phyloP scores from a whole-genome alignment of 2,113 vertebrate species.

The Colistium nudipinnis region DNA sequence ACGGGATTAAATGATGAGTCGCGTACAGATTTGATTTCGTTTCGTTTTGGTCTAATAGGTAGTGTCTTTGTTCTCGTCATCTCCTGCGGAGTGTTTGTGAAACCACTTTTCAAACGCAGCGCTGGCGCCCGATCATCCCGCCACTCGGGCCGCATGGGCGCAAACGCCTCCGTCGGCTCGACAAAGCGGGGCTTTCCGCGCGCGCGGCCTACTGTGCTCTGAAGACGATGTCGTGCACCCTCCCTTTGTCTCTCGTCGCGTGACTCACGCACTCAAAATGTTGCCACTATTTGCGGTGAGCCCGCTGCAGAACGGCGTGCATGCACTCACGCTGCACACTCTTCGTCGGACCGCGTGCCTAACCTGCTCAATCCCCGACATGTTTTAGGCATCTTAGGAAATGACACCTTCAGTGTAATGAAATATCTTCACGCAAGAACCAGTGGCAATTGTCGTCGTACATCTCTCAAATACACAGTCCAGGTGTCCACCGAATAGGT shows the following conservation, averaged over 20 bases:
- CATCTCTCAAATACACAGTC: neutral
- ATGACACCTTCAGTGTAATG: neutral
- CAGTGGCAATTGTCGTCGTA: no score
- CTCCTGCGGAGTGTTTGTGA: constrained; percentile 8
- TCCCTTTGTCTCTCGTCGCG: constrained; percentile 54
- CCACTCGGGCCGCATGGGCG: constrained; percentile 3
- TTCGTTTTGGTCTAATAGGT: neutral
- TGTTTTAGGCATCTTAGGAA: neutral
- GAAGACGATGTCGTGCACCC: constrained; percentile 58
- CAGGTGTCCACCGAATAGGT: neutral
- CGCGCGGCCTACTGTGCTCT: constrained; percentile 53
- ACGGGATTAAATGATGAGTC: constrained; percentile 15
- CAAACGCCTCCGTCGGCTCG: constrained; percentile 18
- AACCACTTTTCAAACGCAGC: constrained; percentile 27
- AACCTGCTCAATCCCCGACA: constrained; percentile 6
- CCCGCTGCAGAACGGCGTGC: constrained; percentile 42
- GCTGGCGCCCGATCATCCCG: constrained; percentile 17
- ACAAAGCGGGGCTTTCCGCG: no score
- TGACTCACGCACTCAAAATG: constrained; percentile 66
- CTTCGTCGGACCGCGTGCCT: neutral
- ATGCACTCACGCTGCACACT: constrained; percentile 10
- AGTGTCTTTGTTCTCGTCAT: constrained; percentile 1
- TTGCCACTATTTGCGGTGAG: constrained; percentile 69
- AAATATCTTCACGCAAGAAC: no score
- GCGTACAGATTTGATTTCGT: neutral